Evolutionary conservation across 2,888 invertebrate genomes (phyloP).

Genomic region (Nipponacmea schrenckii): DNA sequence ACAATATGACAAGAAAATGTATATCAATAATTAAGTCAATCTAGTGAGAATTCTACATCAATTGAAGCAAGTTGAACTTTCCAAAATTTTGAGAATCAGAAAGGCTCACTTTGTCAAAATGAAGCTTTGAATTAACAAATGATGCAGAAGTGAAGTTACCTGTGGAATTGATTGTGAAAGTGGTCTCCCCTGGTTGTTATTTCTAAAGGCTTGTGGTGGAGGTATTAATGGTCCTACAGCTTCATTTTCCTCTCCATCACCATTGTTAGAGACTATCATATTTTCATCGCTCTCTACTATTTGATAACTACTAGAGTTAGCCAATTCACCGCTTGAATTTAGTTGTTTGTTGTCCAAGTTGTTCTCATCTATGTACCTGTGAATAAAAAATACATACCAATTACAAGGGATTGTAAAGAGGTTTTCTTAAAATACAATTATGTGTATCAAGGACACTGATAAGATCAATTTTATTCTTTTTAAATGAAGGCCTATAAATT

Average conservation of each 20-base stretch:
- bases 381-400: not conserved
- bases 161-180: conserved; percentile 57
- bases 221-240: conserved; percentile 51
- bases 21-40: too few relatives aligned
- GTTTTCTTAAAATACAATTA: not conserved
- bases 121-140: too few relatives aligned
- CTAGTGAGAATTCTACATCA: too few relatives aligned
- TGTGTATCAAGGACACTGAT: not conserved
- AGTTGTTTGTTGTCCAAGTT: conserved; percentile 32
- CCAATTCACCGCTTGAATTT: conserved; percentile 48
- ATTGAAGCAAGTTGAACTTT: too few relatives aligned
- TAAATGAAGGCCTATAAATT: not conserved
- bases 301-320: conserved; percentile 39
- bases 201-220: conserved; percentile 57
- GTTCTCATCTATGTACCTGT: conserved; percentile 49
- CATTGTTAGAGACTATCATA: conserved; percentile 14
- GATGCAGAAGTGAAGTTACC: conserved; percentile 30
- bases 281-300: conserved; percentile 43
- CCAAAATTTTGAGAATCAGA: too few relatives aligned
- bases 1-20: too few relatives aligned
- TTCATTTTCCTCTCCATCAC: conserved; percentile 39
- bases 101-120: too few relatives aligned
- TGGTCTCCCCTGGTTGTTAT: conserved; percentile 41
- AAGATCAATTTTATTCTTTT: not conserved
- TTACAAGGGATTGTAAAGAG: not conserved